Conservation (phyloP, 2,888 invertebrate species). For the Liodrosophila aerea region DNA sequence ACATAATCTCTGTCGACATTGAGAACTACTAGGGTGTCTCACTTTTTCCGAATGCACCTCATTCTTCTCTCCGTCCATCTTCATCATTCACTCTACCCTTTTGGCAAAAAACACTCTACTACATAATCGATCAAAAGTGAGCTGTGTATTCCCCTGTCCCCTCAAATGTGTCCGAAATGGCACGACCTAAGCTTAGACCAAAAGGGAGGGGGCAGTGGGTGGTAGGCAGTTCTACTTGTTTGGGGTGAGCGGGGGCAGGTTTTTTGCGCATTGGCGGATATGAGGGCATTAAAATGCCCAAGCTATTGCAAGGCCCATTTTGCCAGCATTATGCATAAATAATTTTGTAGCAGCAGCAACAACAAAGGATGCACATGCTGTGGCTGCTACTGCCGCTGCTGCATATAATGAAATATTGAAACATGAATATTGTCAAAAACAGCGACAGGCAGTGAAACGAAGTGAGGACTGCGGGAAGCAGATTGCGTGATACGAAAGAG, state of each 20-base stretch:
- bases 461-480: too few species aligned
- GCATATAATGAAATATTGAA: slow-evolving; percentile 73
- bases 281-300: slow-evolving; percentile 30
- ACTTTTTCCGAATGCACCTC: too few species aligned
- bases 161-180: slow-evolving; percentile 31
- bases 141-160: slow-evolving; percentile 15
- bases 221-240: background rate
- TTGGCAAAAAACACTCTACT: slow-evolving; percentile 1
- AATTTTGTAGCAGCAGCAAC: slow-evolving; percentile 51
- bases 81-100: background rate
- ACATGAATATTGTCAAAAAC: slow-evolving; percentile 77
- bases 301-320: slow-evolving; percentile 29
- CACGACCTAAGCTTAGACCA: slow-evolving; percentile 20
- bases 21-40: background rate
- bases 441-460: slow-evolving; percentile 37
- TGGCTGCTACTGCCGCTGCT: slow-evolving; percentile 8
- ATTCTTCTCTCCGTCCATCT: background rate
- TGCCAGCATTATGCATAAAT: slow-evolving; percentile 69
- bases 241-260: slow-evolving; percentile 3
- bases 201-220: background rate
- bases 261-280: slow-evolving; percentile 21
- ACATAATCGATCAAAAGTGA: slow-evolving; percentile 64
- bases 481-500: too few species aligned
- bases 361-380: slow-evolving; percentile 24
- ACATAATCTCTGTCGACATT: slow-evolving; percentile 1